Base-by-base conservation (phyloP, 2,113 vertebrate genomes). In the Callionymus lyra region DNA sequence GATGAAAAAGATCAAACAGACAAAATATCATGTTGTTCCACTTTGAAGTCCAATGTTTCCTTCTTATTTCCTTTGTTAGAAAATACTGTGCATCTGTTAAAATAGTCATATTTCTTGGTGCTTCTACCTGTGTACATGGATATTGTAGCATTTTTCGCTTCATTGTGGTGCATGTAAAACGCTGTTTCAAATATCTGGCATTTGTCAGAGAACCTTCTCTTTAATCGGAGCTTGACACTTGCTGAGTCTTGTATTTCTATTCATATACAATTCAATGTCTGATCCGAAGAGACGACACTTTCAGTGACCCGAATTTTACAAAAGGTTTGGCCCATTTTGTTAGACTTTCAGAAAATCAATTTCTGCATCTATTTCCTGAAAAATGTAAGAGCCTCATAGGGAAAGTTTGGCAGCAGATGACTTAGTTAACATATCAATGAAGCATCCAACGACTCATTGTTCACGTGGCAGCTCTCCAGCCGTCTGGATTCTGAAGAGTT, bases 401-500 rank as follows among this genome's bases (percentile, higher is more conserved):
- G 33, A 34, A 34, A 6, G 13, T 35, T 13, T n/a, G 34, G 34
- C 10, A 35, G 36, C 15, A 41, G 50, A 16, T 27, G 21, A 27
- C 21, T 27, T 27, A 27, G 21, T 27, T 27, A 27, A 4, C 21
- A 27, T 27, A 44, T 57, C 31, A 40, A 34, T 44, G 33, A 34
- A 47, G 15, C 38, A 47, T n/a, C 33, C 19, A 18, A 41, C 12
- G n/a, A 46, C 19, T 16, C 45, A 50, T 21, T 19, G 14, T 50
- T 43, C 2, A 27, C 36, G 36, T 27, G 31, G 18, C 19, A 13
- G 11, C 16, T 18, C 27, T 38, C 45, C 17, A 39, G 41, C 44
- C 38, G 27, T 47, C n/a, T 39, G 16, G 11, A 38, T 53, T 43
- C 34, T 56, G 27, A 41, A 14, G 14, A 15, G 9, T 51, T 48